Conservation (phyloP, 2,888 invertebrate species). For the Masnerella sp. region DNA sequence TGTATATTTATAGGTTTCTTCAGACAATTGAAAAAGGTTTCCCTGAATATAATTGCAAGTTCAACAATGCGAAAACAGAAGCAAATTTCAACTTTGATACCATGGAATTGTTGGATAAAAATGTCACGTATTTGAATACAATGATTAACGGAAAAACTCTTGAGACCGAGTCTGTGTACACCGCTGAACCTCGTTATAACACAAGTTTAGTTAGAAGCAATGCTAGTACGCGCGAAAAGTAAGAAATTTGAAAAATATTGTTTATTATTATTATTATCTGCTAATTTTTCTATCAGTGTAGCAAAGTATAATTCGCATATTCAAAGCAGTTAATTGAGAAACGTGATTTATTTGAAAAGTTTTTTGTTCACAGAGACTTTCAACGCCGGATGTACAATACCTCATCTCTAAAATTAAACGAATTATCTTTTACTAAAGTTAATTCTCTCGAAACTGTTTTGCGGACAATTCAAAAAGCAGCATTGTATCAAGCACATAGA, state of each 20-base stretch:
- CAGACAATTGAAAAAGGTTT: constrained; percentile 9
- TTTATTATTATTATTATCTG: not conserved
- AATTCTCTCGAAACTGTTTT: constrained; percentile 10
- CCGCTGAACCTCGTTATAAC: constrained; percentile 3
- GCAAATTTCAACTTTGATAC: constrained; percentile 28
- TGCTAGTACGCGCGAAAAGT: not conserved
- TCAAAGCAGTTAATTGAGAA: not conserved
- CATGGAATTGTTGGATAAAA: constrained; percentile 8
- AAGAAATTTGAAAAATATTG: no score
- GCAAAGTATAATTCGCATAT: no score
- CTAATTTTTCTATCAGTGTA: no score
- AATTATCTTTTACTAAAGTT: constrained; percentile 14
- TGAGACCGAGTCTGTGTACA: constrained; percentile 14
- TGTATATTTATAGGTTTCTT: constrained; percentile 32
- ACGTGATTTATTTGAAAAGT: not conserved
- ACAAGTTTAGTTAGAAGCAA: constrained; percentile 11
- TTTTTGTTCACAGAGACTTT: constrained; percentile 27
- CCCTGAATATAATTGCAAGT: constrained; percentile 19
- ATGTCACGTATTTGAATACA: constrained; percentile 22
- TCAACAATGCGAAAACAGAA: constrained; percentile 22
- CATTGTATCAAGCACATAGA: constrained; percentile 23
- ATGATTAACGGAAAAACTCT: constrained; percentile 27
- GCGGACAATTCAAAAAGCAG: constrained; percentile 12
- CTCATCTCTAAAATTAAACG: constrained; percentile 20
- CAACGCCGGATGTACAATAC: constrained; percentile 12